phyloP scores from a whole-genome alignment of 2,888 invertebrate genomes.

The Drosophila leonis region DNA sequence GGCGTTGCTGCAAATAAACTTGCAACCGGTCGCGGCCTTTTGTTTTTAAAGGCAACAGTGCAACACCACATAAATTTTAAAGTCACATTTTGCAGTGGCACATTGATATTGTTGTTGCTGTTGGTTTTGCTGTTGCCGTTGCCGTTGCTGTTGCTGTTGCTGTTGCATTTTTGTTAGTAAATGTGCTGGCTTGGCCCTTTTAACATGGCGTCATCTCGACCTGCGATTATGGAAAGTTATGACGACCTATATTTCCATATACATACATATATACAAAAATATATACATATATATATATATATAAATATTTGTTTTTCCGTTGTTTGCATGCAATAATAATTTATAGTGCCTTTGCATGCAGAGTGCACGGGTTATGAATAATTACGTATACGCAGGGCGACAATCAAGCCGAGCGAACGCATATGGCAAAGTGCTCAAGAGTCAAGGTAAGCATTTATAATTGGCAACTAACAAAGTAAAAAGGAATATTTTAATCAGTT shows the following conservation, averaged over 20 bases:
- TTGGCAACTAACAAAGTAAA: slow-evolving; percentile 23
- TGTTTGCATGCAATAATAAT: slow-evolving; percentile 53
- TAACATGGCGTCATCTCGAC: slow-evolving; percentile 36
- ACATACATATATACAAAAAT: slow-evolving; percentile 4
- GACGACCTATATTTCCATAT: slow-evolving; percentile 17
- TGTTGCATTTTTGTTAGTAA: slow-evolving; percentile 39
- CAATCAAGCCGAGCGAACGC: slow-evolving; percentile 36
- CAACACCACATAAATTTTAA: slow-evolving; percentile 53
- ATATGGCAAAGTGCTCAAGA: slow-evolving; percentile 20
- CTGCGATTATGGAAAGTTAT: slow-evolving; percentile 16
- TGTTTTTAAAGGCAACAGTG: slow-evolving; percentile 51
- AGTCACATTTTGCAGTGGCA: slow-evolving; percentile 28
- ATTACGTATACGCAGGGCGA: slow-evolving; percentile 77
- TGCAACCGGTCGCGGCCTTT: slow-evolving; percentile 50
- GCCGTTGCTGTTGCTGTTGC: slow-evolving; percentile 26
- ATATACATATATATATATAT: background rate
- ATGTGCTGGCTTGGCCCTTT: slow-evolving; percentile 46
- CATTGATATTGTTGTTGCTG: slow-evolving; percentile 23
- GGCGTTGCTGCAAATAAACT: slow-evolving; percentile 54
- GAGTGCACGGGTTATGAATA: slow-evolving; percentile 66
- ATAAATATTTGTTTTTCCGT: slow-evolving; percentile 10
- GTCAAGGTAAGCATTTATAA: slow-evolving; percentile 25
- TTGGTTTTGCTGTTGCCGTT: slow-evolving; percentile 11
- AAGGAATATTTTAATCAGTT: slow-evolving; percentile 2
- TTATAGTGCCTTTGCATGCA: slow-evolving; percentile 58